Conservation (phyloP, 1,140 invertebrate genomes). For the Solenopsis invicta region DNA sequence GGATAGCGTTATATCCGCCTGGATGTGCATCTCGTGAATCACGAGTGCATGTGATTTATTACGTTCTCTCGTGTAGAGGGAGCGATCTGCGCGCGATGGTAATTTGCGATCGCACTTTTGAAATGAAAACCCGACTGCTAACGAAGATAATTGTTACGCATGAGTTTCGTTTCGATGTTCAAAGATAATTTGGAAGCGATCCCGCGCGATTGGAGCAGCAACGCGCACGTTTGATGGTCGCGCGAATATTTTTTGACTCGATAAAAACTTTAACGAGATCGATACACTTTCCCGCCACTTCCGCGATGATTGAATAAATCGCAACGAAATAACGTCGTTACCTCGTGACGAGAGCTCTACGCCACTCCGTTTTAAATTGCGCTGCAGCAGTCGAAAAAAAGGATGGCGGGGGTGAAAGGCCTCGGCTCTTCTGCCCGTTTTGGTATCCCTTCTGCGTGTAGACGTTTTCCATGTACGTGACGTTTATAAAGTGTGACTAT, state of each 20-base stretch:
- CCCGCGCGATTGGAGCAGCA: too few relatives aligned
- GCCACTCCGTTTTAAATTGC: constrained; percentile 46
- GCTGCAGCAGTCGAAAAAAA: constrained; percentile 39
- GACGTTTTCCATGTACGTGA: constrained; percentile 69
- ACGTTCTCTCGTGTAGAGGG: neutral
- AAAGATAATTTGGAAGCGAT: too few relatives aligned
- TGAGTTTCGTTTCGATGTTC: neutral
- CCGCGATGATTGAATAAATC: constrained; percentile 28
- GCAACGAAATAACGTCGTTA: neutral
- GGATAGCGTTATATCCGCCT: constrained; percentile 53
- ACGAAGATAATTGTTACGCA: neutral
- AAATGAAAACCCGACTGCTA: neutral
- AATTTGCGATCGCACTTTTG: neutral
- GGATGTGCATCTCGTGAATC: constrained; percentile 30
- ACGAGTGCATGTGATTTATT: constrained; percentile 45
- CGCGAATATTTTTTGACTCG: constrained; percentile 16
- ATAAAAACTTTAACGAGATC: constrained; percentile 20
- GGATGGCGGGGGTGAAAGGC: constrained; percentile 23
- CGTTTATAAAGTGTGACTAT: constrained; percentile 64
- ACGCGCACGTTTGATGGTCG: too few relatives aligned
- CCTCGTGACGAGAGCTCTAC: neutral
- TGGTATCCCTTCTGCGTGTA: constrained; percentile 71
- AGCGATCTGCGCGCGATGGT: neutral
- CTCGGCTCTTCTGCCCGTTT: constrained; percentile 21
- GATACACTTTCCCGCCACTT: constrained; percentile 3